These are phyloP conservation scores for Girardinichthys multiradiatus DNA, from an alignment of 2,113 vertebrate species.

Conservation along the genomic window DNA sequence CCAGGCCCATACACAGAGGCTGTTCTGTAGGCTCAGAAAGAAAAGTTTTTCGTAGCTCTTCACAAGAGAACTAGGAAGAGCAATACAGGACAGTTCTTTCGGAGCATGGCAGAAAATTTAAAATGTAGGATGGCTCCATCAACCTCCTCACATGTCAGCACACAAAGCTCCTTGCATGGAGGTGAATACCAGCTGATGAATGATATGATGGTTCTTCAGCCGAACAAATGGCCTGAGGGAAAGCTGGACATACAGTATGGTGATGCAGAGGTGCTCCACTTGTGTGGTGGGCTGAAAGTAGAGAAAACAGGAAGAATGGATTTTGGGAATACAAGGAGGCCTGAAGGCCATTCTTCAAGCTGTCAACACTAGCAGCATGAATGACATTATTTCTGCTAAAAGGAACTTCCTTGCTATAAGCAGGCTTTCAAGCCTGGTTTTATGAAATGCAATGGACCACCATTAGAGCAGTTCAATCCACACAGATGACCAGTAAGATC, in stretches of 20 bases:
- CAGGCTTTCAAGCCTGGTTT: too few relatives aligned
- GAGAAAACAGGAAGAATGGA: background rate
- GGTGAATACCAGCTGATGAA: background rate
- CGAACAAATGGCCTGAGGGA: slow-evolving; percentile 1
- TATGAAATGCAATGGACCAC: too few relatives aligned
- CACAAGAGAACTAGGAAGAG: background rate
- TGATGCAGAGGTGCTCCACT: slow-evolving; percentile 3
- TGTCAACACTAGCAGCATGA: too few relatives aligned
- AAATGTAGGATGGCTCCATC: background rate
- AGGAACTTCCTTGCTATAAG: too few relatives aligned
- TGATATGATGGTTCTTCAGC: background rate
- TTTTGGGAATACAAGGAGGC: too few relatives aligned
- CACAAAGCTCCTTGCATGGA: slow-evolving; percentile 6
- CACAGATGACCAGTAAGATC: too few relatives aligned
- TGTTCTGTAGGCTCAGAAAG: background rate
- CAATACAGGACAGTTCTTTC: background rate
- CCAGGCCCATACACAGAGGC: background rate
- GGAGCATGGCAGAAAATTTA: background rate
- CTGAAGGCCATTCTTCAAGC: too few relatives aligned
- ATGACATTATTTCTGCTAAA: too few relatives aligned
- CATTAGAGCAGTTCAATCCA: too few relatives aligned
- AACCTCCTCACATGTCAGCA: slow-evolving; percentile 6
- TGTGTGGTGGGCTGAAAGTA: slow-evolving; percentile 1
- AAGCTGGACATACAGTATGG: background rate
- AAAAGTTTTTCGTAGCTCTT: background rate